Percentiles rank a stretch among this genome's conserved stretches.
These are phyloP conservation scores for Numida meleagris DNA, from an alignment of 2,113 vertebrate genomes.

Conservation along the genomic window DNA sequence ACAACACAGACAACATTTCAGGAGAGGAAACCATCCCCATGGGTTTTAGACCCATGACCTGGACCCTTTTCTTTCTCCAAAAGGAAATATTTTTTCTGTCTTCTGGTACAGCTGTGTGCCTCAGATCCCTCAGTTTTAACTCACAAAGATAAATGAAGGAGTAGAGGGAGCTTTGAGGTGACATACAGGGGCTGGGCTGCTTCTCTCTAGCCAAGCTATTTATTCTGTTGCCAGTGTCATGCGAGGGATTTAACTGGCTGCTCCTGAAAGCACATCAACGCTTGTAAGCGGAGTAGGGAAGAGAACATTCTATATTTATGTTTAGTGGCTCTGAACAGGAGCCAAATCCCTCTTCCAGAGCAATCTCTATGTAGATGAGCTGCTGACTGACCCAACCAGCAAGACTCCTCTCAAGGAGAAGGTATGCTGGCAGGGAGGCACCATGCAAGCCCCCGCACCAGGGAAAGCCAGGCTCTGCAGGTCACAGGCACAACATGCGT, in stretches of 20 bases:
- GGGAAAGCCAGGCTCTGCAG: neutral
- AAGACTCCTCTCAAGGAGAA: neutral
- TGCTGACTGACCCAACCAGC: neutral
- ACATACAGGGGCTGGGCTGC: neutral
- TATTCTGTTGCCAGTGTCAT: neutral
- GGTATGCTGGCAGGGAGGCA: neutral
- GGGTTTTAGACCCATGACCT: neutral
- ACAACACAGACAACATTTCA: neutral
- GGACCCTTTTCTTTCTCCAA: neutral
- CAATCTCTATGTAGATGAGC: neutral
- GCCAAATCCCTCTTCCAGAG: neutral
- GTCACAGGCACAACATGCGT: accelerated
- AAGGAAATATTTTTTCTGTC: neutral
- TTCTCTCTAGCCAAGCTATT: neutral
- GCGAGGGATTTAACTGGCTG: neutral
- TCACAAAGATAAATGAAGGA: neutral
- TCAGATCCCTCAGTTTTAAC: neutral
- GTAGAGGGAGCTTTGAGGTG: neutral
- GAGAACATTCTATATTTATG: neutral
- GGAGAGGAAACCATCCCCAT: neutral
- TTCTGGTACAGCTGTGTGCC: neutral
- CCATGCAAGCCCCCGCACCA: neutral
- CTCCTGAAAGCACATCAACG: neutral
- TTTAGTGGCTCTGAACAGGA: neutral
- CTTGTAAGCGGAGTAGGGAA: neutral